Base-by-base conservation (phyloP, 2,888 invertebrate genomes). In the Drosophila phalerata region DNA sequence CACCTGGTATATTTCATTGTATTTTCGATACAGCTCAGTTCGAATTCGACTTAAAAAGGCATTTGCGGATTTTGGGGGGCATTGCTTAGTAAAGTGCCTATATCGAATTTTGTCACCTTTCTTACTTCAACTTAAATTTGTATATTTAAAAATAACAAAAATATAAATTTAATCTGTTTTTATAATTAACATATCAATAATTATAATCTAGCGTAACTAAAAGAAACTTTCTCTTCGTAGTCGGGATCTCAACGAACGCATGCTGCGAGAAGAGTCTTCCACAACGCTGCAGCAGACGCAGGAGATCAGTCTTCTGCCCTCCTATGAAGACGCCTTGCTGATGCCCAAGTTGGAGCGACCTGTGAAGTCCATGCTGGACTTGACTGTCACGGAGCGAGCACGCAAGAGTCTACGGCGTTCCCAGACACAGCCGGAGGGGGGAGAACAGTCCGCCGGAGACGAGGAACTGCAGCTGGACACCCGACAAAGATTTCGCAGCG, bases 241-340 rank as follows among this genome's bases (percentile, higher is more conserved):
- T 38, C 90, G 90, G 0, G 92, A 94, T 42, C 87, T 94, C 11
- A 93, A 95, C 70, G 93, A 94, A 37, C 88, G 94, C 13, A 92
- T 95, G 81, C 91, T 95, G 58, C 93, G 94, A 75, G 94, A 93
- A 69, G 90, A 94, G 77, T 93, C 93, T 15, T 92, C 94, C 13
- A 93, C 93, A 56, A 95, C 66, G 10, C 94, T 86, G 94, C 95
- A 22, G 94, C 95, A 70, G 19, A 95, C 95, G 0, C 93, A 96
- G 78, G 96, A 96, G 92, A 93, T 95, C 32, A 94, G 95, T 65
- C 95, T 96, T 37, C 96, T 96, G 38, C 97, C 97, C 0, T 95
- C 95, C 3, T 97, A 97, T 85, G 95, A 95, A 81, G 96, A 96
- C 92, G 97, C 96, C 34, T 93, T 97, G 62, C 93, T 95, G 19